phyloP scores from a whole-genome alignment of 1,140 invertebrate species.

The Bombus turneri region DNA sequence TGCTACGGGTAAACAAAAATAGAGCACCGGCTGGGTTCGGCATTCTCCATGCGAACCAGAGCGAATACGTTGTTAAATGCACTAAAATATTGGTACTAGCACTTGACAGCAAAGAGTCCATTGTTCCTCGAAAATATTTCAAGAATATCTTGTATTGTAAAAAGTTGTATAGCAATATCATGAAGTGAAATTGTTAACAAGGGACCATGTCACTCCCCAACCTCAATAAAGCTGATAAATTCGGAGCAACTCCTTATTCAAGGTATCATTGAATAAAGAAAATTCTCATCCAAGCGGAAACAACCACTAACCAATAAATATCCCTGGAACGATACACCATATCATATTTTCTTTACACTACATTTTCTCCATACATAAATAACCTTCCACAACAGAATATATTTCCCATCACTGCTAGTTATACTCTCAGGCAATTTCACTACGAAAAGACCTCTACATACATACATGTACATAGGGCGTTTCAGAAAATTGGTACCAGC shows the following conservation, averaged over 20 bases:
- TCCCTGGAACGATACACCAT: background rate
- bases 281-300: background rate
- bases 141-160: too few relatives aligned
- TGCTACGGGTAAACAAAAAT: conserved; percentile 35
- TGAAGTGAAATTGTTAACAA: too few relatives aligned
- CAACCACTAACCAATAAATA: background rate
- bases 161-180: too few relatives aligned
- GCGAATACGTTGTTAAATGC: background rate
- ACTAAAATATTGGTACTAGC: background rate
- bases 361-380: background rate
- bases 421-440: background rate
- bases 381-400: background rate
- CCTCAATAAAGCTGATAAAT: background rate
- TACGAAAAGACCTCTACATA: background rate
- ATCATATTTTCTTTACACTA: background rate
- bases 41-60: too few relatives aligned
- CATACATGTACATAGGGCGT: background rate
- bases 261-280: background rate
- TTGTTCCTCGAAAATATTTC: too few relatives aligned
- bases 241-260: background rate
- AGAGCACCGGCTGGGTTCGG: background rate
- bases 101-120: background rate
- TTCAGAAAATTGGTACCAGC: background rate
- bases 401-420: too few relatives aligned
- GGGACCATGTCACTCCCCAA: too few relatives aligned